Evolutionary conservation across 2,797 vertebrate species (phyloP), one percentile per base, ranked within the genome.

Genomic region (Sylvia borin): DNA sequence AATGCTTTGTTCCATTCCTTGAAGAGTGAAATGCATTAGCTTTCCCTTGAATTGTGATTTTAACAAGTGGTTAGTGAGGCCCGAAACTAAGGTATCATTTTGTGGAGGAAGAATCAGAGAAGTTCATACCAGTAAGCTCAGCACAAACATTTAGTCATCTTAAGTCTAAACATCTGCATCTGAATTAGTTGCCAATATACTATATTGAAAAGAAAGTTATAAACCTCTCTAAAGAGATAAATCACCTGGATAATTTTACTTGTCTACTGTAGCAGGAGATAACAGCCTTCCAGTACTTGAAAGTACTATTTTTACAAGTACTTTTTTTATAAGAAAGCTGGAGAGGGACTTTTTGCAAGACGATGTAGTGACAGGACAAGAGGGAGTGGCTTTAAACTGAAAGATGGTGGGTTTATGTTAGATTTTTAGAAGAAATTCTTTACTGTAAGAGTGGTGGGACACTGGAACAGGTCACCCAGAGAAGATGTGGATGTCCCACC

Each of bases 391-490:
- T 64, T 76, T 64, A 38, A 70, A 83, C 5, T 18, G 32, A 57
- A 64, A 45, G 8, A 38, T 0, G 0, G 3, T 29, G 5, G 16
- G 24, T 70, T 43, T 31, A 21, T 16, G 11, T 64, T 57, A 38
- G 10, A 11, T 36, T n/a, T 29, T 70, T 64, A 19, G 25, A 57
- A 11, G 27, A 70, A 50, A n/a, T 57, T 50, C 14, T 81, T 68
- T 50, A 10, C 5, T 25, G 26, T 47, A 10, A 36, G 9, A 8
- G 31, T 26, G 36, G 3, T 0, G 1, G 38, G 24, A 16, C 24
- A 5, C 32, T 55, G 57, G 19, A 43, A 51, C 20, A 50, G 8
- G 7, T 19, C 57, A 7, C 50, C 20, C 12, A 34, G 65, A 76
- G 55, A 50, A 38, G 7, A 17, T 26, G 6, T 50, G 24, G 20